Evolutionary conservation across 2,797 vertebrate genomes (phyloP).

Genomic region (Thaleichthys pacificus): DNA sequence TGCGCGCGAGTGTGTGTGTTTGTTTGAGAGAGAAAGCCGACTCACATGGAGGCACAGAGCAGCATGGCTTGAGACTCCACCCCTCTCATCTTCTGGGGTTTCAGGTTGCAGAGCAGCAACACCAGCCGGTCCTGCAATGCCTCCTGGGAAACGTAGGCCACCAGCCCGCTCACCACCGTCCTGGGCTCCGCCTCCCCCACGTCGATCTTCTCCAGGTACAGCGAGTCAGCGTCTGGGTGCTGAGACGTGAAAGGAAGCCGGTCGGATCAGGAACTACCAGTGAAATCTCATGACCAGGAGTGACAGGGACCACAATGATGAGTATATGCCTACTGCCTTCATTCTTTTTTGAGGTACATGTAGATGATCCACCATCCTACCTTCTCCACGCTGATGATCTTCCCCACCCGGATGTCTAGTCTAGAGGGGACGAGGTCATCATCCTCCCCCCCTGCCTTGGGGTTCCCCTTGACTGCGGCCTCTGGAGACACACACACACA

Average conservation of each 20-base stretch:
- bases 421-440: conserved; percentile 85
- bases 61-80: conserved; percentile 97
- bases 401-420: conserved; percentile 93
- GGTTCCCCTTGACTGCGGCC: conserved; percentile 72
- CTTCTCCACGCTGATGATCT: conserved; percentile 88
- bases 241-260: conserved; percentile 44
- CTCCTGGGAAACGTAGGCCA: conserved; percentile 85
- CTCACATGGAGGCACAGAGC: conserved; percentile 90
- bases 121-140: conserved; percentile 88
- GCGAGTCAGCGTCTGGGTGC: conserved; percentile 93
- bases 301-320: no score
- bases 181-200: conserved; percentile 88
- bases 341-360: no score
- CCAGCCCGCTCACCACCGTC: conserved; percentile 93
- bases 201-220: conserved; percentile 93
- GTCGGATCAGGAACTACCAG: background rate
- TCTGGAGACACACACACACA: conserved; percentile 68
- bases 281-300: no score
- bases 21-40: background rate
- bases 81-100: conserved; percentile 96
- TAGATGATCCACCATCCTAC: conserved; percentile 57
- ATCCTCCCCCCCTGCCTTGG: conserved; percentile 75
- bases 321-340: no score
- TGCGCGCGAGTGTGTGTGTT: background rate
- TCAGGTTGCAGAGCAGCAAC: conserved; percentile 92